Conservation (phyloP, 2,888 invertebrate species). For the Sarcophaga variegata region DNA sequence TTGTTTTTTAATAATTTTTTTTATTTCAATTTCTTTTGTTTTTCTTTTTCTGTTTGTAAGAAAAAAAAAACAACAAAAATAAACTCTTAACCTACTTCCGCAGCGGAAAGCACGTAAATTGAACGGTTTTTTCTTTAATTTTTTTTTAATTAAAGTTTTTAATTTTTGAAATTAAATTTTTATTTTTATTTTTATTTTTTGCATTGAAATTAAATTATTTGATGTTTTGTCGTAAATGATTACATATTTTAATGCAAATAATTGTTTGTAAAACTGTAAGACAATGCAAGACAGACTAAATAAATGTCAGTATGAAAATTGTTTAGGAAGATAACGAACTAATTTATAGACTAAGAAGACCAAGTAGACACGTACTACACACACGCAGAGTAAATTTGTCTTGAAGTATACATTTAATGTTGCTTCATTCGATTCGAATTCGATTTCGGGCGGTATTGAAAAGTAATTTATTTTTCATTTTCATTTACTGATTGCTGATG, state of each 20-base stretch:
- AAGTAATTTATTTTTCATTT: slow-evolving; percentile 12
- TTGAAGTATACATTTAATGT: too few species aligned
- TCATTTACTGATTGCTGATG: slow-evolving; percentile 50
- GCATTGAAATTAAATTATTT: too few species aligned
- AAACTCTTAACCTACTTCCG: slow-evolving; percentile 69
- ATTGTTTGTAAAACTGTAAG: not conserved
- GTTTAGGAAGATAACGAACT: too few species aligned
- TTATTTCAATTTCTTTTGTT: slow-evolving; percentile 11
- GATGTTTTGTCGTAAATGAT: too few species aligned
- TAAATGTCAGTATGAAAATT: too few species aligned
- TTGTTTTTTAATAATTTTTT: slow-evolving; percentile 11
- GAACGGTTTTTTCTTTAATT: slow-evolving; percentile 55
- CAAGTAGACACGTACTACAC: too few species aligned
- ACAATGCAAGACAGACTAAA: too few species aligned
- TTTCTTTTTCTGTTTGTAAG: slow-evolving; percentile 31
- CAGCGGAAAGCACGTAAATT: slow-evolving; percentile 68
- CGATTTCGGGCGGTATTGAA: too few species aligned
- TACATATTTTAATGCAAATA: not conserved
- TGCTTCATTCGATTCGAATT: too few species aligned
- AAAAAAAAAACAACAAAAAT: too few species aligned
- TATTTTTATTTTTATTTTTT: slow-evolving; percentile 5
- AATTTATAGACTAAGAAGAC: too few species aligned
- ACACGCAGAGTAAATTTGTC: too few species aligned
- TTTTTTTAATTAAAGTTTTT: not conserved
- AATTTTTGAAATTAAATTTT: slow-evolving; percentile 24